Conservation (phyloP, 1,140 invertebrate genomes). For the Melanaphis sacchari region DNA sequence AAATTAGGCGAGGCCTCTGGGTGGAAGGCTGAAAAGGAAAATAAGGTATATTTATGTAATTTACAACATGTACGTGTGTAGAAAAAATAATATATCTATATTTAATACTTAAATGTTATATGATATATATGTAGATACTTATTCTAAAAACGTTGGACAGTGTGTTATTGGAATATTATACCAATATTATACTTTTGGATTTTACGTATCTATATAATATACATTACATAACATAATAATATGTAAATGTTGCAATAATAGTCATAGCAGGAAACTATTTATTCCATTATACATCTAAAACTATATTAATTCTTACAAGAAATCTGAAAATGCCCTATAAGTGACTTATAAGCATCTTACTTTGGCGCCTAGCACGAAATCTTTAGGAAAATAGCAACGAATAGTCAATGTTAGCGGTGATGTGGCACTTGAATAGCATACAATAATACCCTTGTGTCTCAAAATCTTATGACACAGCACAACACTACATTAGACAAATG, state of each 20-base stretch:
- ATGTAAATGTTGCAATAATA: background rate
- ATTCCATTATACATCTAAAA: too few relatives aligned
- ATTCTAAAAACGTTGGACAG: background rate
- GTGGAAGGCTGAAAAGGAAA: too few relatives aligned
- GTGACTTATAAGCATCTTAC: too few relatives aligned
- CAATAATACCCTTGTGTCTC: too few relatives aligned
- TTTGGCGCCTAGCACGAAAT: too few relatives aligned
- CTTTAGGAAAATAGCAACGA: too few relatives aligned
- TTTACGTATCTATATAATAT: background rate
- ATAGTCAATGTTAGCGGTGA: too few relatives aligned
- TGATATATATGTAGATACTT: background rate
- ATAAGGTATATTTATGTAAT: background rate
- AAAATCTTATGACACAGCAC: too few relatives aligned
- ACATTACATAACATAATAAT: background rate
- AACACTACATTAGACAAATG: too few relatives aligned
- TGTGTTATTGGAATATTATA: background rate
- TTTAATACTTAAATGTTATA: background rate
- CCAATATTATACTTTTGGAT: background rate
- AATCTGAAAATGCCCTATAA: too few relatives aligned
- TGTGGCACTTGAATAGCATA: too few relatives aligned
- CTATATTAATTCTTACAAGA: too few relatives aligned
- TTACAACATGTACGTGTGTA: background rate
- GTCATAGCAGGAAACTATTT: background rate
- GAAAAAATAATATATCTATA: background rate
- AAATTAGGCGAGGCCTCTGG: background rate